Base-by-base conservation (phyloP, 2,113 vertebrate genomes). In the Megaceryle torquata region DNA sequence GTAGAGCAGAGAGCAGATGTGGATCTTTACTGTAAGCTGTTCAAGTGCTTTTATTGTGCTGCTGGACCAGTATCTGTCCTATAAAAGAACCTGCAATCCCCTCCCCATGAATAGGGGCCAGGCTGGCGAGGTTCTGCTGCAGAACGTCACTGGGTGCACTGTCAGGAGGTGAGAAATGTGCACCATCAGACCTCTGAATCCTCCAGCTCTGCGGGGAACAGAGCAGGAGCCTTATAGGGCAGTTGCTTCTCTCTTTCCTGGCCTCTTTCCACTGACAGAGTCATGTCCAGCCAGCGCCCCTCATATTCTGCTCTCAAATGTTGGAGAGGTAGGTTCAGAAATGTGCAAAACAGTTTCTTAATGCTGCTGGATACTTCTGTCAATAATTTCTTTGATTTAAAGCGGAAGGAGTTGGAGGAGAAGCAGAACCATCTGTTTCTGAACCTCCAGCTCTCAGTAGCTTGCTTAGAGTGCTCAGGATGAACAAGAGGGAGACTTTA, bases 1-100 rank as follows among this genome's bases (percentile, higher is more conserved):
- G 50, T 1, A 16, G 53, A 39, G 33, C 57, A 22, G 51, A 41
- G 64, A 20, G 10, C 64, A 29, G 48, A 12, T 10, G 0, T 3
- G 29, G 69, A 3, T 46, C 8, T 60, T 70, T 43, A 22, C 64
- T 21, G 0, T 19, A 7, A 70, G 64, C 24, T 39, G 70, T 50
- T 18, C 29, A 26, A 1, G 6, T 67, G 46, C 33, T 69, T 21
- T 64, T 56, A 24, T 12, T 61, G n/a, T 11, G 46, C 69, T 78
- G 46, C 69, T 78, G 0, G 50, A 3, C 13, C 14, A 9, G 0
- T 21, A 15, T 31, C 25, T 79, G 18, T 25, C 8, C 65, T 82
- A 0, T 26, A 10, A 18, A 44, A 77, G 51, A 51, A 9, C 74
- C 41, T 35, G 44, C 41, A 46, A 1, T 1, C 1, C 1, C 1